Evolutionary conservation across 2,113 vertebrate species (phyloP).

Genomic region (Dicrurus megarhynchus): DNA sequence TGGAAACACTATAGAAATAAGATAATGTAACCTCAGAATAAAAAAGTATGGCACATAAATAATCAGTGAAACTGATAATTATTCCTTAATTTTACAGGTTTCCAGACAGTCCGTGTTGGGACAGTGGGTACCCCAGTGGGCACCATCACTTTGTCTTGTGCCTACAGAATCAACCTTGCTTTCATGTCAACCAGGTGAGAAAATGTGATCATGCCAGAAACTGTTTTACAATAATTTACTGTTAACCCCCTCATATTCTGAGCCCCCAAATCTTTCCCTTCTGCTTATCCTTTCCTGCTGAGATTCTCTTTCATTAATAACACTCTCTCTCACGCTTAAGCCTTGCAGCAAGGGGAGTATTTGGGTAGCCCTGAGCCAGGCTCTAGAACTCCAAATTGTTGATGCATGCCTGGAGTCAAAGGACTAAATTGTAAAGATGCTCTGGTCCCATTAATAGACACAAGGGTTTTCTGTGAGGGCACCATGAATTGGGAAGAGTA

Average conservation of each 20-base stretch:
- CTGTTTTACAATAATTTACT: neutral
- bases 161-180: conserved; percentile 96
- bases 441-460: neutral
- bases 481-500: neutral
- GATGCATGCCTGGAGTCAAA: conserved; percentile 8
- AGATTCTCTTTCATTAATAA: neutral
- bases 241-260: neutral
- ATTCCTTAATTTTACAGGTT: conserved; percentile 76
- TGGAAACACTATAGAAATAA: neutral
- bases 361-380: conserved; percentile 10
- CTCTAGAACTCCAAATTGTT: neutral
- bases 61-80: neutral
- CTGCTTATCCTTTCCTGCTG: neutral
- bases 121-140: conserved; percentile 94
- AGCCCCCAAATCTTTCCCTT: neutral
- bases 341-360: conserved; percentile 12
- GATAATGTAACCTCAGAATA: neutral
- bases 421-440: conserved; percentile 1
- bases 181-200: conserved; percentile 96
- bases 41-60: neutral
- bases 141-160: conserved; percentile 94
- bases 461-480: neutral
- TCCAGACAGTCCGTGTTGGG: conserved; percentile 95
- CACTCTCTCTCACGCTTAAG: neutral
- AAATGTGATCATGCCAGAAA: neutral